These are phyloP conservation scores for Odontocolon sp. DNA, from an alignment of 2,888 invertebrate genomes.

Conservation along the genomic window DNA sequence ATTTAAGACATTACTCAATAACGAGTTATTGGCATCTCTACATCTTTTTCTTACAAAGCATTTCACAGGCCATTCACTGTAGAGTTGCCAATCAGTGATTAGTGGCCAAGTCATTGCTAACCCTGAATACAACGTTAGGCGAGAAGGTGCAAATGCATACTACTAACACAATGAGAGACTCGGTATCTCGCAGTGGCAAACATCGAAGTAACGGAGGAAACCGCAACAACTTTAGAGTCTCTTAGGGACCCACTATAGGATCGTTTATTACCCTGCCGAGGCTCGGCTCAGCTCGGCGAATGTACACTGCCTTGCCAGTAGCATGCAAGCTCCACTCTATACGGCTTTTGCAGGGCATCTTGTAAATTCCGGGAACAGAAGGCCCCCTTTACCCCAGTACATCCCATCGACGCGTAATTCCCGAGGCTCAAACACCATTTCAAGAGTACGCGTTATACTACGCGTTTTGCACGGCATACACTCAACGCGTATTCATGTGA, in stretches of 20 bases:
- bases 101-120: too few species aligned
- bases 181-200: conserved; percentile 14
- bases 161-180: conserved; percentile 7
- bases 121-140: not conserved
- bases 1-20: too few species aligned
- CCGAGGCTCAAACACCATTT: conserved; percentile 20
- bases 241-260: conserved; percentile 55
- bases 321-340: not conserved
- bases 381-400: not conserved
- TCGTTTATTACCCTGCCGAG: conserved; percentile 59
- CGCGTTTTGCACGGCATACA: not conserved
- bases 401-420: conserved; percentile 35
- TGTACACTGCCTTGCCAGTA: conserved; percentile 15
- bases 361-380: conserved; percentile 51
- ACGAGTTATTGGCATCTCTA: too few species aligned
- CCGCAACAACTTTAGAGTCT: conserved; percentile 60
- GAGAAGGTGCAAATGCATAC: conserved; percentile 33
- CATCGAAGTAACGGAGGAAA: conserved; percentile 52
- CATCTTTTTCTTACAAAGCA: too few species aligned
- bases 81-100: too few species aligned
- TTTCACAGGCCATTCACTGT: too few species aligned
- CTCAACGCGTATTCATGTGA: not conserved
- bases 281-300: conserved; percentile 19
- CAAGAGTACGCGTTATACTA: conserved; percentile 24
- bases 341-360: conserved; percentile 33